Base-by-base conservation (phyloP, 2,797 vertebrate species). In the Salarias fasciatus region DNA sequence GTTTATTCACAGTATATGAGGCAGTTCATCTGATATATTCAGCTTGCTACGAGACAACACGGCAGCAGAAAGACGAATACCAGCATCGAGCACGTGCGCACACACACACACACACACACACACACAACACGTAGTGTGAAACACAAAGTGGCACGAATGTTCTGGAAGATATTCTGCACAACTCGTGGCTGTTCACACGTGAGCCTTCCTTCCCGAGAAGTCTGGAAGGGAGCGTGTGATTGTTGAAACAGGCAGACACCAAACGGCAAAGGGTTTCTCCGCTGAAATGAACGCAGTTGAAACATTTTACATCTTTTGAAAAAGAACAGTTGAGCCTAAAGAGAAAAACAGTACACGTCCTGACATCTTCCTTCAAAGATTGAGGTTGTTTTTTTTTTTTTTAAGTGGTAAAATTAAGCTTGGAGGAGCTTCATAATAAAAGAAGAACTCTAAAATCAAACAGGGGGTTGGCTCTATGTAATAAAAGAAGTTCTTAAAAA, bases 1-100 rank as follows among this genome's bases (percentile, higher is more conserved):
- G 63, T 82, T 80, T 58, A 80, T 86, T 91, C 90, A 91, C 90
- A 91, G 83, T 90, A 69, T 66, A 85, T 57, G 69, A 86, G 81
- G 82, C 87, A 86, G 84, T 77, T 49, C 47, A 79, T 76, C 58
- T 10, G 61, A 75, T 60, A 55, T 24, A 24, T 47, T 77, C 76
- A 75, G 69, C 73, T 44, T 50, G 40, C 69, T 53, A 69, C 53
- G 24, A 66, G 53, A 86, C 68, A n/a, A 43, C 38, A 68, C 30
- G 77, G 71, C 12, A 37, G 42, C 50, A 60, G 38, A 24, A 33
- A 6, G 9, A 61, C 54, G 59, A 61, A 58, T 50, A 43, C 48
- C 42, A 35, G 70, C 68, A 63, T 71, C 46, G 44, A 35, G 13
- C 35, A 18, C 38, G 0, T n/a, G 0, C 6, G 2, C 36, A 1